Evolutionary conservation across 1,140 invertebrate species (phyloP).

Genomic region (Bombus sibiricus): DNA sequence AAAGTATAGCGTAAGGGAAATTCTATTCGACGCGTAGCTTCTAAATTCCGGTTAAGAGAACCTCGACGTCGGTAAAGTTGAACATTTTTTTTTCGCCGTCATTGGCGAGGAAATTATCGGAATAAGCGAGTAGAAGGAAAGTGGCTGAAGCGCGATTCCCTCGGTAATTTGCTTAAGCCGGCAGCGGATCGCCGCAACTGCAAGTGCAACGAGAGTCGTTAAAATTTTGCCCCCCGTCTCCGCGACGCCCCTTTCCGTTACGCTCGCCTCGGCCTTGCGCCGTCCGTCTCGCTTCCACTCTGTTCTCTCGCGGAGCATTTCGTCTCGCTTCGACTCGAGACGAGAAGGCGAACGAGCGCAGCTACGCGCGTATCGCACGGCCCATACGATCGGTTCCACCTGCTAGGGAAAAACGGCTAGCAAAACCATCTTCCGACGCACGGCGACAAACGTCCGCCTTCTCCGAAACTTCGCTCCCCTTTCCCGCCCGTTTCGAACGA

Average conservation of each 20-base stretch:
- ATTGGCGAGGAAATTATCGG: conserved; percentile 63
- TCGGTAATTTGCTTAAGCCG: conserved; percentile 69
- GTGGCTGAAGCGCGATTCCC: conserved; percentile 64
- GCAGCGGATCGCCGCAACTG: conserved; percentile 63
- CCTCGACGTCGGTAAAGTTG: conserved; percentile 29
- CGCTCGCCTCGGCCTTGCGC: too few relatives aligned
- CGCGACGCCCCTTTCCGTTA: background rate
- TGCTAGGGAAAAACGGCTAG: too few relatives aligned
- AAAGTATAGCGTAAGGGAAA: background rate
- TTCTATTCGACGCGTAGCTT: background rate
- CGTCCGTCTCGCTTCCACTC: conserved; percentile 9
- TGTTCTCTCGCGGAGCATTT: conserved; percentile 16
- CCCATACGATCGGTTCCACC: too few relatives aligned
- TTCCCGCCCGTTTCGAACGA: too few relatives aligned
- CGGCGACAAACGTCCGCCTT: too few relatives aligned
- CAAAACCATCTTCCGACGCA: too few relatives aligned
- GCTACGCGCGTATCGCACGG: conserved; percentile 38
- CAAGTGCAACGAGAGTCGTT: conserved; percentile 66
- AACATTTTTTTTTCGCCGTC: conserved; percentile 35
- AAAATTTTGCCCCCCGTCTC: conserved; percentile 62
- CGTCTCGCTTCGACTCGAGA: conserved; percentile 49
- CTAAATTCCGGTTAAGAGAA: conserved; percentile 31
- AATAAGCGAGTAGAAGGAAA: conserved; percentile 63
- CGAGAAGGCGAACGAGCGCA: conserved; percentile 54
- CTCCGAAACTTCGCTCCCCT: too few relatives aligned